Base-by-base conservation (phyloP, 2,888 invertebrate genomes). In the Dryobota labecula region DNA sequence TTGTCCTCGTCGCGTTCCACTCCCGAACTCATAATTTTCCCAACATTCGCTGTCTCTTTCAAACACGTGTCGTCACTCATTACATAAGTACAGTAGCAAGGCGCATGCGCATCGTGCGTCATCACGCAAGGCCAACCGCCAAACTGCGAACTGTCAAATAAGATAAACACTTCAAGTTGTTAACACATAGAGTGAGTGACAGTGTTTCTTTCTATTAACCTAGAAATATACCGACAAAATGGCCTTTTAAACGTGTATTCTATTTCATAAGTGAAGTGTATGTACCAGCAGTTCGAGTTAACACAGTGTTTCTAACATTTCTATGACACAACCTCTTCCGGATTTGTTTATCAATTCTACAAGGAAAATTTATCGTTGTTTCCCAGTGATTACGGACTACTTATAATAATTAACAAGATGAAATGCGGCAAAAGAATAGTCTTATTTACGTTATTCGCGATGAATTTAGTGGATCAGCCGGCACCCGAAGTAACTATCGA, bases 401-500 rank as follows among this genome's bases (percentile, higher is more conserved):
- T n/a, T n/a, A n/a, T n/a, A n/a, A n/a, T 47, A 33, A 60, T 60
- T 41, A 33, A n/a, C 66, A 92, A 84, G 81, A 93, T 94, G 93
- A 91, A 87, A 82, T 88, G 80, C 70, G 85, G 84, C 8, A 94
- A 93, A 84, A 89, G 84, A 62, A 74, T 95, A 74, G 88, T 94
- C 45, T 84, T 95, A 75, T 93, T 94, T 86, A 90, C 94, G 45
- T 84, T 95, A 30, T 91, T 95, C 60, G 92, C 89, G 9, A 90
- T 92, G 86, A 94, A 94, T 82, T 84, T 95, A 73, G 90, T 95
- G 30, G 95, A 95, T 68, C 94, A 95, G 76, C 94, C 94, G 73
- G 91, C 95, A 0, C 95, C 94, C 0, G 92, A 94, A 84, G 91
- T 95, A 27, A 84, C 70, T 2, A 92, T 95, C 5, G 93, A 91